These are phyloP conservation scores for Poeciliopsis presidionis DNA, from an alignment of 2,797 vertebrate species.

Conservation along the genomic window DNA sequence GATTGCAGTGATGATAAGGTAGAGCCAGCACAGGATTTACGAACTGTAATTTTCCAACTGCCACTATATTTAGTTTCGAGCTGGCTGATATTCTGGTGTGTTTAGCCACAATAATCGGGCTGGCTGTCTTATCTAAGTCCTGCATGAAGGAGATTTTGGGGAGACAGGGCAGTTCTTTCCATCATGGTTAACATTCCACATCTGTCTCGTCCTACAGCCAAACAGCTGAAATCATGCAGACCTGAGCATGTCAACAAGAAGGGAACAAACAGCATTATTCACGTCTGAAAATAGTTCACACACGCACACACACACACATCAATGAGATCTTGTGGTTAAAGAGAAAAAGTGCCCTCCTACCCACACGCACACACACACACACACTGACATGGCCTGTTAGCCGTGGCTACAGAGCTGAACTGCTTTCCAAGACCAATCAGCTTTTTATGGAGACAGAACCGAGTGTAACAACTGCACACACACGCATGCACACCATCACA, in stretches of 20 bases:
- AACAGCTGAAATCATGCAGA: slow-evolving; percentile 64
- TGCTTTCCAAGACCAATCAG: slow-evolving; percentile 37
- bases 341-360: slow-evolving; percentile 11
- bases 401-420: slow-evolving; percentile 27
- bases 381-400: slow-evolving; percentile 10
- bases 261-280: slow-evolving; percentile 33
- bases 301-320: neutral
- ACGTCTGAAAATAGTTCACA: slow-evolving; percentile 8
- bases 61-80: slow-evolving; percentile 17
- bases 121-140: slow-evolving; percentile 54
- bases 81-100: slow-evolving; percentile 39
- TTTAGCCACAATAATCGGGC: slow-evolving; percentile 39
- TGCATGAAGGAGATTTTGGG: slow-evolving; percentile 66
- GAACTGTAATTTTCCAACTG: slow-evolving; percentile 45
- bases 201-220: slow-evolving; percentile 54
- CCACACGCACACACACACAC: neutral
- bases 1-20: slow-evolving; percentile 32
- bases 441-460: slow-evolving; percentile 52
- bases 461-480: slow-evolving; percentile 37
- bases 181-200: slow-evolving; percentile 75
- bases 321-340: neutral
- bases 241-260: slow-evolving; percentile 42
- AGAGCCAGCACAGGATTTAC: slow-evolving; percentile 39
- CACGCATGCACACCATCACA: slow-evolving; percentile 25
- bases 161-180: slow-evolving; percentile 73